Conservation (phyloP, 2,888 invertebrate genomes). For the Campopleginae sp. region DNA sequence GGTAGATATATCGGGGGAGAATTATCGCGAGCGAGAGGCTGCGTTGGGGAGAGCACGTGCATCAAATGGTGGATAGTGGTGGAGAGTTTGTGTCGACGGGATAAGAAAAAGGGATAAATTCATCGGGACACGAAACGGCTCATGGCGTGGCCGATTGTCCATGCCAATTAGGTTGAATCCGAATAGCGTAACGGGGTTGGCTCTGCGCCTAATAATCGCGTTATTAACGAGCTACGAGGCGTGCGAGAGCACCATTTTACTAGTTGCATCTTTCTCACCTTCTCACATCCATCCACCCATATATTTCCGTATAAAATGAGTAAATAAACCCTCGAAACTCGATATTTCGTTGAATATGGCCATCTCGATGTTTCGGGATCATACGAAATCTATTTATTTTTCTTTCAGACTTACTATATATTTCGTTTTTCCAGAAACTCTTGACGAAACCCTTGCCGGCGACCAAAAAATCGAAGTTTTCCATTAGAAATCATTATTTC, state of each 20-base stretch:
- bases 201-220: conserved; percentile 80
- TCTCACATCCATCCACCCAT: neutral
- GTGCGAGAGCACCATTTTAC: conserved; percentile 48
- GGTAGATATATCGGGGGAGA: conserved; percentile 55
- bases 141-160: conserved; percentile 79
- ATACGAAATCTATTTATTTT: neutral
- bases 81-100: conserved; percentile 57
- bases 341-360: no score
- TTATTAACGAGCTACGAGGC: conserved; percentile 77
- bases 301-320: neutral
- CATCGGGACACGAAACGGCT: conserved; percentile 77
- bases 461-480: no score
- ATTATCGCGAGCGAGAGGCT: conserved; percentile 70
- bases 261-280: conserved; percentile 35
- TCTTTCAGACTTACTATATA: neutral
- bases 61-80: conserved; percentile 22
- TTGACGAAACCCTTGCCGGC: no score
- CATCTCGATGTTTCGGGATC: neutral
- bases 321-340: neutral
- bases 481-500: neutral
- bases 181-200: conserved; percentile 79
- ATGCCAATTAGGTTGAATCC: conserved; percentile 81
- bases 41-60: conserved; percentile 17
- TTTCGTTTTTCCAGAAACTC: no score
- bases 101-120: conserved; percentile 77